Conservation (phyloP, 35 echinoderm and acorn worm genomes). For the Nesometra sesokonis region DNA sequence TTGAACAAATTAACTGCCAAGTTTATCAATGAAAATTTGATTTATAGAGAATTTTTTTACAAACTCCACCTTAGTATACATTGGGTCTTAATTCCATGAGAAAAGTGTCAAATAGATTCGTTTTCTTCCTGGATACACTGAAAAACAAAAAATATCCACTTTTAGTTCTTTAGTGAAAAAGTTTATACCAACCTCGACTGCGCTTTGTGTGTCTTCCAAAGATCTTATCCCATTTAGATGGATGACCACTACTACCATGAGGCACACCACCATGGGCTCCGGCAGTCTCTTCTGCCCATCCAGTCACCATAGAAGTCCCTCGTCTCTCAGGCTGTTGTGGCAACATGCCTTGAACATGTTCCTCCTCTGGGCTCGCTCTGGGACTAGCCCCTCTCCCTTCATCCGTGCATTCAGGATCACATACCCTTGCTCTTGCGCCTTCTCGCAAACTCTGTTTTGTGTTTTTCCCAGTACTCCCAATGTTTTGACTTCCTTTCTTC, state of each 20-base stretch:
- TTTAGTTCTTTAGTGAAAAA: background rate
- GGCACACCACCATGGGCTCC: background rate
- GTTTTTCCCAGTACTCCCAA: background rate
- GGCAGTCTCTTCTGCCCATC: background rate
- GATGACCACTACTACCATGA: background rate
- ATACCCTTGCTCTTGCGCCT: background rate
- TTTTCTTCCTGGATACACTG: too few relatives aligned
- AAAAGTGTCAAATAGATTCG: too few relatives aligned
- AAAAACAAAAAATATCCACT: too few relatives aligned
- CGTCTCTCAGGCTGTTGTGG: background rate
- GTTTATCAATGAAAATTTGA: too few relatives aligned
- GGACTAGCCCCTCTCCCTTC: background rate
- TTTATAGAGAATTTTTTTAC: too few relatives aligned
- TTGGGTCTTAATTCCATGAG: too few relatives aligned
- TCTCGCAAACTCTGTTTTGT: background rate
- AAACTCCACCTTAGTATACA: too few relatives aligned
- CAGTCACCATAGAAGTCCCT: background rate
- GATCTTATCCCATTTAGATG: constrained; percentile 58
- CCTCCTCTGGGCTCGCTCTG: background rate
- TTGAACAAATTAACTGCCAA: too few relatives aligned
- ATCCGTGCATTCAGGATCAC: background rate
- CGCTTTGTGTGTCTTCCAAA: constrained; percentile 72
- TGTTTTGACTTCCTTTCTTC: background rate
- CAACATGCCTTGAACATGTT: constrained; percentile 1
- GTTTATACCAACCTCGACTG: constrained; percentile 56